Base-by-base conservation (phyloP, 1,140 invertebrate species). In the Cydia fagiglandana region DNA sequence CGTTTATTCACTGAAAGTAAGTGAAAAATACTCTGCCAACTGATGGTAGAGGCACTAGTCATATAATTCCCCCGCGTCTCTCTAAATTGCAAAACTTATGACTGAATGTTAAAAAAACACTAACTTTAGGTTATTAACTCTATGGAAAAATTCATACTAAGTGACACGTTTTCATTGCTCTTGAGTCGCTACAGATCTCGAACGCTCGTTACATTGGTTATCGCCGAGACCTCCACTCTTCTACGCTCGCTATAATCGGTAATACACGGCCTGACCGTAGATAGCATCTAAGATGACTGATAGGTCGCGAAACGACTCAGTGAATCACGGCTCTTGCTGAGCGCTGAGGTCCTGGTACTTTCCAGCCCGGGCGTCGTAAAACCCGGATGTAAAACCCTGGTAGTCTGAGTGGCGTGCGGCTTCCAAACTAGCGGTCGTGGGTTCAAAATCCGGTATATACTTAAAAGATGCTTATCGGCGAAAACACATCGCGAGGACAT, bases 271-370 rank as follows among this genome's bases (percentile, higher is more conserved):
- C 50, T 70, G 24, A 73, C 61, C 66, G 66, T 70, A 75, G 88
- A 91, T 91, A 85, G 28, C 50, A 89, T 91, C 88, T 70, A 12
- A 80, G 89, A 89, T 89, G 86, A 80, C 76, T 75, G 84, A 86
- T 86, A 79, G 76, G 47, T 17, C 77, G 85, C 87, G 79, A 87
- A 85, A 86, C 84, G 78, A 80, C 80, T 75, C 80, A 73, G 76
- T 88, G 87, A 87, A 81, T 89, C 89, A 89, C 88, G 86, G 79
- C 77, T 80, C 66, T 73, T 76, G 64, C 61, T 15, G 38, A 47
- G 41, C 17, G n/a, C 47, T 73, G 45, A 13, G 41, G 28, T 24
- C 73, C 73, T 73, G 73, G 73, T 73, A 73, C 73, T 28, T 53
- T 47, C 73, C 17, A 41, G 34, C 7, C 3, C n/a, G 6, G 15